Evolutionary conservation across 1,140 invertebrate species (phyloP), one percentile per base, ranked within the genome.

Genomic region (Bilobella aurantiaca): DNA sequence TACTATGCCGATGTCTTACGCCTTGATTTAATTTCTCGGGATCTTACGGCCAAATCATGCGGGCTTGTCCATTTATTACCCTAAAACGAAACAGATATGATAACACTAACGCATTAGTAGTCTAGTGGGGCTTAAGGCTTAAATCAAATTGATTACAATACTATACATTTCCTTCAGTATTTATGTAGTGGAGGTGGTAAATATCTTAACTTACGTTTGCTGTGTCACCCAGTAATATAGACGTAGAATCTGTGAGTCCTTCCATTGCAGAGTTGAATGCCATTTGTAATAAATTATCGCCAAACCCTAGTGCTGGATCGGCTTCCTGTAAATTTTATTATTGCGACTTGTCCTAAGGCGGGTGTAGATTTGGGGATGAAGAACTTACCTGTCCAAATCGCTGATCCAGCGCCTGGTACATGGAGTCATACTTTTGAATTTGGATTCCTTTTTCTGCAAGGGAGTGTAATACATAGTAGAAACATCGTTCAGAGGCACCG

Each of bases 391-490:
- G 75, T 46, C 75, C 74, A 62, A 75, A 83, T 73, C 81, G 79
- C 18, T 77, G 73, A 64, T 82, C 78, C 25, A 84, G 69, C 3
- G 76, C 75, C 63, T 79, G 77, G 75, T 83, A 84, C 63, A 75
- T 75, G 49, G 76, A 76, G 59, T 77, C 77, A 69, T 82, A 83
- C 58, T 81, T 81, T 28, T 78, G 76, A 21, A 82, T 74, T 61
- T 81, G 77, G 68, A 84, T 77, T 65, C 78, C 78, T 72, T 82
- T 82, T 65, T 82, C 80, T 64, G 80, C 77, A 62, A 86, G 75
- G 66, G 78, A 79, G 67, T 83, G 78, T 27, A 86, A 74, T 63
- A 86, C 74, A 65, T 82, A 78, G 73, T 81, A 85, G 60, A 77
- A 75, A 69, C 78, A 82, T 32, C 77, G 70, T 72, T 82, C 80